Conservation (phyloP, 2,888 invertebrate species). For the Dryobota labecula region DNA sequence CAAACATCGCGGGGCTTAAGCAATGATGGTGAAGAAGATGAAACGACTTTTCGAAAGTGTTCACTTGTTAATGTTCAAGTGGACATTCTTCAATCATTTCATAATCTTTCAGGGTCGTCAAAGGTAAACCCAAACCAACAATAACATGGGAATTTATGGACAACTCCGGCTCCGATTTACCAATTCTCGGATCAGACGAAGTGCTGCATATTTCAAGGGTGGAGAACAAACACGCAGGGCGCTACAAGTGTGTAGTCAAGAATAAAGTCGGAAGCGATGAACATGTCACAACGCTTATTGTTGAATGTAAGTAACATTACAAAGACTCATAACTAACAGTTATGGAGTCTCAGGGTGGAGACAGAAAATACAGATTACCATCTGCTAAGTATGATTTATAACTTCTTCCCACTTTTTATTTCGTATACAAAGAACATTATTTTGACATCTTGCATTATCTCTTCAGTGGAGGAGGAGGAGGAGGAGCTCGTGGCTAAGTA, state of each 20-base stretch:
- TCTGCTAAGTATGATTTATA: too few relatives aligned
- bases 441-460: too few relatives aligned
- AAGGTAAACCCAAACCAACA: conserved; percentile 44
- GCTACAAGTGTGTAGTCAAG: conserved; percentile 49
- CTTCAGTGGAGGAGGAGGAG: too few relatives aligned
- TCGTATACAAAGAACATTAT: too few relatives aligned
- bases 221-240: conserved; percentile 35
- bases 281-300: conserved; percentile 46
- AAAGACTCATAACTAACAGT: background rate
- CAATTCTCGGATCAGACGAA: conserved; percentile 5
- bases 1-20: too few relatives aligned
- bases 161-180: background rate
- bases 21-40: too few relatives aligned
- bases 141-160: conserved; percentile 47
- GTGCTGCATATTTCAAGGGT: conserved; percentile 16
- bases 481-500: too few relatives aligned
- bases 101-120: conserved; percentile 2
- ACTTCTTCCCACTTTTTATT: too few relatives aligned
- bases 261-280: conserved; percentile 33
- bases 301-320: conserved; percentile 51
- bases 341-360: too few relatives aligned
- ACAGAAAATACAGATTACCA: too few relatives aligned
- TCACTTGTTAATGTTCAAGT: background rate
- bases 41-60: background rate
- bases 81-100: too few relatives aligned